Base-by-base conservation (phyloP, 2,888 invertebrate genomes). In the Lasioglossum morio region DNA sequence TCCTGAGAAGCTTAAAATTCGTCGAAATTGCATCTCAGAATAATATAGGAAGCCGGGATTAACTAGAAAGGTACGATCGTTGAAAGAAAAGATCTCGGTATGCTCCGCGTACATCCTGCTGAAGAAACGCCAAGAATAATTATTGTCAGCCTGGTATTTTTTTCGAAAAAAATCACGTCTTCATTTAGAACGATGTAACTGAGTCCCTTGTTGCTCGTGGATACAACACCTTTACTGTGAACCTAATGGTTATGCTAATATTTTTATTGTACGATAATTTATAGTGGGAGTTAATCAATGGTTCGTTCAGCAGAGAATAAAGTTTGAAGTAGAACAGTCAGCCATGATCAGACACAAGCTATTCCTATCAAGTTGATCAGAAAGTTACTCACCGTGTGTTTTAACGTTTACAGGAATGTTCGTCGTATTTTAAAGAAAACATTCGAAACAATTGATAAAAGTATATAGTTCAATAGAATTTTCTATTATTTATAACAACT, bases 1-100 rank as follows among this genome's bases (percentile, higher is more conserved):
- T 7, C 14, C 66, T 19, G 57, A 40, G 43, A 40, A 57, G 48
- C 66, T 53, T 57, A 72, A 46, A 72, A 79, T 73, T 76, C 63
- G 27, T 34, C 30, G 43, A 57, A 43, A 72, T 46, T 53, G 43
- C 34, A 60, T 72, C 72, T 66, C 2, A 1, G 27, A 10, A 37
- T 37, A 63, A 72, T 37, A 23, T 23, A 23, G 40, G 37, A 40
- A 12, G 12, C 4, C 8, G 37, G 70, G 70, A 70, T n/a, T 70
- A 37, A 70, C 37, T 70, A 14, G 70, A 70, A 23, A 40, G 14
- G 14, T 4, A n/a, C 12, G 2, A 70, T n/a, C 14, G n/a, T 1
- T n/a, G 12, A 40, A 12, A n/a, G 69, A 37, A 40, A 37, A 69
- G 37, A 69, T 4, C 10, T 34, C 23, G 8, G 34, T 34, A 30